A percentile compares a stretch with the other conserved stretches of the same genome.
Conservation (phyloP, 2,797 vertebrate species). For the Prionace glauca region DNA sequence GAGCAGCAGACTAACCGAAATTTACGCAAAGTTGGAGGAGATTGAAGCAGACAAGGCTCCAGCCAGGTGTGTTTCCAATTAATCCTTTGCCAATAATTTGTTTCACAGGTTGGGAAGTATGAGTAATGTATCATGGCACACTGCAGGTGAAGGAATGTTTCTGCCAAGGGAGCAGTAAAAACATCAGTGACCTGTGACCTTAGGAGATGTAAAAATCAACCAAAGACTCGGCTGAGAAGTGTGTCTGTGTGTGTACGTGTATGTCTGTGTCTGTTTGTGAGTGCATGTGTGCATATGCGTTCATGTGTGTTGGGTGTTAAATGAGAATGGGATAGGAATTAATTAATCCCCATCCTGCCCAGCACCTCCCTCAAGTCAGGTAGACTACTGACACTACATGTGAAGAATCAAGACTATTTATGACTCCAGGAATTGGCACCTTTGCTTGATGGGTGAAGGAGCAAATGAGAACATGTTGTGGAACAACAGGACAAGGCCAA, state of each 20-base stretch:
- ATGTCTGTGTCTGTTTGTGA: too few species aligned
- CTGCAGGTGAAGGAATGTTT: not conserved
- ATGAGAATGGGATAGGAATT: not conserved
- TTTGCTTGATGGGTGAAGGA: not conserved
- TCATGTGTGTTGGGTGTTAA: not conserved
- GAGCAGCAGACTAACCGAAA: conserved; percentile 74
- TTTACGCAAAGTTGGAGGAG: conserved; percentile 85
- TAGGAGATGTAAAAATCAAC: not conserved
- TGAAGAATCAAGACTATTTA: not conserved
- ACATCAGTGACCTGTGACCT: not conserved
- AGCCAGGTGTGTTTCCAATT: conserved; percentile 65
- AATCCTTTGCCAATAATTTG: not conserved
- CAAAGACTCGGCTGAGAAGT: not conserved
- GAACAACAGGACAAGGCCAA: not conserved
- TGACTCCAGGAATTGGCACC: not conserved
- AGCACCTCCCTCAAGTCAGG: not conserved
- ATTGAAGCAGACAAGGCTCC: conserved; percentile 96
- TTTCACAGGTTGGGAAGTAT: not conserved
- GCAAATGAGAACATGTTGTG: not conserved
- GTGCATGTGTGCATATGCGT: too few species aligned
- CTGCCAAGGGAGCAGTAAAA: not conserved
- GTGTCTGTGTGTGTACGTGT: too few species aligned
- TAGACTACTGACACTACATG: not conserved
- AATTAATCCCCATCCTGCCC: not conserved
- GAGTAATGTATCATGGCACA: not conserved